Percentiles rank a stretch among this genome's conserved stretches.
Evolutionary conservation across 2,113 vertebrate species (phyloP).

Genomic region (Megaleporinus macrocephalus): DNA sequence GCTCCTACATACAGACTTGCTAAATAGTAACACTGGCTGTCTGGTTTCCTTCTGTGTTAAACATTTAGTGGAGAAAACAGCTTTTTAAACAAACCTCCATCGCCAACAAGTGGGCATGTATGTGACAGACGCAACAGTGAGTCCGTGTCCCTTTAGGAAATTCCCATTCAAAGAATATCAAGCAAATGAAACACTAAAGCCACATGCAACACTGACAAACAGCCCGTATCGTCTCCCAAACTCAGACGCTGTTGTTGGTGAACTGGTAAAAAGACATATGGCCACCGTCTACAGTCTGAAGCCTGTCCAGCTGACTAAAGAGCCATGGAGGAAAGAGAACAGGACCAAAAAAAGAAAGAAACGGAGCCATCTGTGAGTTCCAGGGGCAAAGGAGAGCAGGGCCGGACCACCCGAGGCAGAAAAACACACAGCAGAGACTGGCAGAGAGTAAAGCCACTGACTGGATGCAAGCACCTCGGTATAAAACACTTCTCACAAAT

Average conservation of each 20-base stretch:
- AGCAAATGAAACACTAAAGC: not conserved
- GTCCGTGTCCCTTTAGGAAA: not conserved
- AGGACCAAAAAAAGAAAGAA: not conserved
- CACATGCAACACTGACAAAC: not conserved
- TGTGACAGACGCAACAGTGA: too few species aligned
- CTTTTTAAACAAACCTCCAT: too few species aligned
- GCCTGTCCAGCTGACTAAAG: slow-evolving; percentile 19
- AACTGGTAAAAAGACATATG: slow-evolving; percentile 12
- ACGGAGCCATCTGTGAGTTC: slow-evolving; percentile 27
- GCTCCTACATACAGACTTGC: too few species aligned
- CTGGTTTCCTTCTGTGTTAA: too few species aligned
- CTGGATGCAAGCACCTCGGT: not conserved
- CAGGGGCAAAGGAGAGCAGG: not conserved
- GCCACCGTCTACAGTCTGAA: not conserved
- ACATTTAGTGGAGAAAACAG: too few species aligned
- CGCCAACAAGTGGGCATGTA: too few species aligned
- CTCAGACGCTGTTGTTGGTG: not conserved
- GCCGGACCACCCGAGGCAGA: not conserved
- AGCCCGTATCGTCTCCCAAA: not conserved
- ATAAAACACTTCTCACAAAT: not conserved
- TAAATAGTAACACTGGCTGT: too few species aligned
- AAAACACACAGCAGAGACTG: too few species aligned
- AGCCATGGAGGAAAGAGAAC: not conserved
- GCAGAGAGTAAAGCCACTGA: too few species aligned
- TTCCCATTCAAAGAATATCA: not conserved